Evolutionary conservation across 2,113 vertebrate genomes (phyloP).

Genomic region (Condylura cristata): DNA sequence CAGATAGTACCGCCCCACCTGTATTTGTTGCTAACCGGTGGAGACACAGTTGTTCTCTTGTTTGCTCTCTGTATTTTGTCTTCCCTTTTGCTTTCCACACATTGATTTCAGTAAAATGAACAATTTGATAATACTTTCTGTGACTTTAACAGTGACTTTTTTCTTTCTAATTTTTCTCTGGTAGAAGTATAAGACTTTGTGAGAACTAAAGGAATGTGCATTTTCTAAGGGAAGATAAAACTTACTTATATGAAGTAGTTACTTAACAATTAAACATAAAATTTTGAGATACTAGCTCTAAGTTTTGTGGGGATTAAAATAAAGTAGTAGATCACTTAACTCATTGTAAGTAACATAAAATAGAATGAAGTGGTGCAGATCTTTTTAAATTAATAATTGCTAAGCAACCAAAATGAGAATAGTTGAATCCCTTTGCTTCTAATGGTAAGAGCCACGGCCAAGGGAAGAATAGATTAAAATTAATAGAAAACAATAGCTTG

Average conservation of each 20-base stretch:
- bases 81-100: neutral
- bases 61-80: neutral
- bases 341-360: neutral
- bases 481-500: neutral
- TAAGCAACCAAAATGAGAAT: neutral
- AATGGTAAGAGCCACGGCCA: neutral
- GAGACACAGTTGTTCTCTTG: neutral
- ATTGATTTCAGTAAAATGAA: neutral
- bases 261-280: neutral
- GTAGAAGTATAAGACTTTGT: neutral
- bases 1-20: neutral
- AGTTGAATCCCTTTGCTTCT: neutral
- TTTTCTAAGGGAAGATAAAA: neutral
- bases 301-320: neutral
- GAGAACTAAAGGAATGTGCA: neutral
- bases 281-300: neutral
- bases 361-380: neutral
- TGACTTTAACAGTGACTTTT: neutral
- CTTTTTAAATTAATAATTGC: neutral
- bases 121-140: neutral
- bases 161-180: neutral
- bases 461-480: neutral
- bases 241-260: neutral
- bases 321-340: neutral
- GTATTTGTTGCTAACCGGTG: neutral